Evolutionary conservation across 2,113 vertebrate genomes (phyloP).

Genomic region (Sturnus vulgaris): DNA sequence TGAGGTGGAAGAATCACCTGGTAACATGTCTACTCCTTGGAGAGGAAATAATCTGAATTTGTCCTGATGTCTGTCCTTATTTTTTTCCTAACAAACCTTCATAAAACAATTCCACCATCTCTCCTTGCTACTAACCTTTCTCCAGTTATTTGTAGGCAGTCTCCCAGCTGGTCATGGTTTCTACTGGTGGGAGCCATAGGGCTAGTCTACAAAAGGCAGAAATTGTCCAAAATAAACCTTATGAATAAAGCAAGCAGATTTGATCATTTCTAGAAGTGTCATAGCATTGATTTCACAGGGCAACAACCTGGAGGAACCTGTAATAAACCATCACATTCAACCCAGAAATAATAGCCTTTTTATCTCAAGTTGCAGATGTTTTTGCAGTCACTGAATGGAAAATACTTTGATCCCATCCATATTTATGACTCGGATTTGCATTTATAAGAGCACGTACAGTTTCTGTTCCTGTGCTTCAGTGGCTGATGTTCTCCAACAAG

Average conservation of each 20-base stretch:
- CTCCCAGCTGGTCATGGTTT: not conserved
- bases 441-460: not conserved
- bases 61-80: not conserved
- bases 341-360: not conserved
- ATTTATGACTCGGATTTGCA: constrained; percentile 13
- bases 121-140: not conserved
- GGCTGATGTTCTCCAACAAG: not conserved
- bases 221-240: not conserved
- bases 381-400: not conserved
- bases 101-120: not conserved
- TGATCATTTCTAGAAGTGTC: not conserved
- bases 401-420: not conserved
- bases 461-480: not conserved
- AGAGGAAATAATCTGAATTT: not conserved
- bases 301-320: not conserved
- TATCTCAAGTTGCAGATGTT: not conserved
- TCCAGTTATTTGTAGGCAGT: not conserved
- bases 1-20: not conserved
- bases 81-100: not conserved
- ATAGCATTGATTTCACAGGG: not conserved
- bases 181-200: not conserved
- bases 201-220: not conserved
- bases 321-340: not conserved
- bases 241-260: not conserved
- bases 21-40: not conserved